Base-by-base conservation (phyloP, 2,113 vertebrate species). In the Ailurus styani region DNA sequence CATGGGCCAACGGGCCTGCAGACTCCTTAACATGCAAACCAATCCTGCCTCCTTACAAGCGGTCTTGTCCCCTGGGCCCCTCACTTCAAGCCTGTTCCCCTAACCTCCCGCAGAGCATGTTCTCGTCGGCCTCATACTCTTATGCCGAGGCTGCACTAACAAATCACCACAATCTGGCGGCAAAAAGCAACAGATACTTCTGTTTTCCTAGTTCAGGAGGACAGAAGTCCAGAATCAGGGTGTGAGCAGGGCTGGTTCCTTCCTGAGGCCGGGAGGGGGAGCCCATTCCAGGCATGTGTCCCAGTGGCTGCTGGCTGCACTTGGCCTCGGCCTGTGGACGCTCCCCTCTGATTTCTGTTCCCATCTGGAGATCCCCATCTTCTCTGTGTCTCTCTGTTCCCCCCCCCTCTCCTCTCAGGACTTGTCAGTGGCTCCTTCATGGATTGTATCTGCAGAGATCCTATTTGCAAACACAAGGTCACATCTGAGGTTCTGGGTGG, bases 81-180 rank as follows among this genome's bases (percentile, higher is more conserved):
- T 18, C 2, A 29, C 60, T 29, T 66, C 50, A 20, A 45, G 34
- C 40, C 82, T 62, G 3, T 11, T 37, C 68, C 55, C n/a, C 40
- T 52, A 11, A 20, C 12, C 57, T 6, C 10, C 45, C 7, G 9
- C 4, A 27, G 34, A 79, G 7, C 7, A 7, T 15, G 18, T 54
- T 50, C 23, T 14, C 5, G 2, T 60, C 52, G n/a, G 40, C 52
- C 20, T 78, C 82, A 5, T 29, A 4, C n/a, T 27, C 42, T 18
- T 7, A 25, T 0, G 50, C n/a, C 3, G 3, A 40, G 17, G 14
- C 31, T 5, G 8, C 25, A 31, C 1, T 21, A 7, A 83, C 31
- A 25, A 64, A 90, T 20, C 7, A 14, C 21, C 1, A 77, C 14
- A 9, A 7, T 47, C 10, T n/a, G 5, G 62, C 17, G 20, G 10